Conservation (phyloP, 2,797 vertebrate species). For the Myioborus miniatus region DNA sequence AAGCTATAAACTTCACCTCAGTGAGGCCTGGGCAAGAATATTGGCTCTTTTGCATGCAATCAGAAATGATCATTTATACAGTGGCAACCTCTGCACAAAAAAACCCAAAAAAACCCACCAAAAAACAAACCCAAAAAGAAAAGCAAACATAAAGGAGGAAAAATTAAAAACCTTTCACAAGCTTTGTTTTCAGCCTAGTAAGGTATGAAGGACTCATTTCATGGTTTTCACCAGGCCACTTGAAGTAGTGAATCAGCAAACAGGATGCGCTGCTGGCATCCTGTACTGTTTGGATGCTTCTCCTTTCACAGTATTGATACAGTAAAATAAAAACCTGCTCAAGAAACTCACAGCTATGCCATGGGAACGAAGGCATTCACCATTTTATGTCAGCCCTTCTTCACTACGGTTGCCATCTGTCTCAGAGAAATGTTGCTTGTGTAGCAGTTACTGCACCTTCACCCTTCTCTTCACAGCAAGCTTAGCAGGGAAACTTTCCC, state of each 20-base stretch:
- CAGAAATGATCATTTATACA: constrained; percentile 63
- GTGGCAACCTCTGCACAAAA: constrained; percentile 57
- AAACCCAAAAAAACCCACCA: neutral
- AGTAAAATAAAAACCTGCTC: constrained; percentile 47
- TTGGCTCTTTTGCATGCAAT: constrained; percentile 72
- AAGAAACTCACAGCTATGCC: constrained; percentile 33
- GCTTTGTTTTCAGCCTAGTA: constrained; percentile 57
- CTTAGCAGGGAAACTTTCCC: constrained; percentile 70
- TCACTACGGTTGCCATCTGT: constrained; percentile 45
- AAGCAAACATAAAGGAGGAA: neutral
- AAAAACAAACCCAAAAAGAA: neutral
- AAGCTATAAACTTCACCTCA: constrained; percentile 69
- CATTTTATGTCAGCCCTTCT: constrained; percentile 21
- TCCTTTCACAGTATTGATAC: constrained; percentile 75
- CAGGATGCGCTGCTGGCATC: neutral
- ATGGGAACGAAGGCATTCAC: neutral
- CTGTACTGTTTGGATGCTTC: constrained; percentile 16
- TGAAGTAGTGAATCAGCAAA: constrained; percentile 48
- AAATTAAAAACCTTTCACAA: constrained; percentile 62
- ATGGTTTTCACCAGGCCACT: constrained; percentile 44
- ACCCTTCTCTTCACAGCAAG: constrained; percentile 71
- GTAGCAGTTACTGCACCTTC: constrained; percentile 69
- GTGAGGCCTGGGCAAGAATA: constrained; percentile 68
- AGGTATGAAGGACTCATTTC: constrained; percentile 34
- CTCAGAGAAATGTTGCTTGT: constrained; percentile 54